These are phyloP conservation scores for Acanthurus tractus DNA, from an alignment of 2,797 vertebrate species.

Conservation along the genomic window DNA sequence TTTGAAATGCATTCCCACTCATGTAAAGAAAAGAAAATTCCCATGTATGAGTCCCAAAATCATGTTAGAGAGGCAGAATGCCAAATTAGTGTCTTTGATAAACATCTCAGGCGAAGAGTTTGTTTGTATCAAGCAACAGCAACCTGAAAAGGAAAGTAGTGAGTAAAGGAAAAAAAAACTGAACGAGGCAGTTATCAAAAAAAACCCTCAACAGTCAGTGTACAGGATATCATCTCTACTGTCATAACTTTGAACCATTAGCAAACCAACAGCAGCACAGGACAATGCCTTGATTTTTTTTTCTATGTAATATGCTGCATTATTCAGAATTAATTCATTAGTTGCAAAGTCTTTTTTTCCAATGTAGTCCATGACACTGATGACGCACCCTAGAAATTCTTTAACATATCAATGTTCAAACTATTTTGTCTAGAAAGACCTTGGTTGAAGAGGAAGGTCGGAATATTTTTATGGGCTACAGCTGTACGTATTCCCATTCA, in stretches of 20 bases:
- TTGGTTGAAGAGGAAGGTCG: slow-evolving; percentile 47
- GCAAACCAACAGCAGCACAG: slow-evolving; percentile 68
- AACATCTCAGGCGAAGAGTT: slow-evolving; percentile 49
- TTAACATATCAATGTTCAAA: slow-evolving; percentile 55
- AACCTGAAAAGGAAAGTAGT: slow-evolving; percentile 57
- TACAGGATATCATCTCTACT: slow-evolving; percentile 58
- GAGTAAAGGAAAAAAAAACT: slow-evolving; percentile 45
- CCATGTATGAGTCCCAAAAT: slow-evolving; percentile 48
- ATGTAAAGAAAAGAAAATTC: slow-evolving; percentile 43
- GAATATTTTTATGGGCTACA: slow-evolving; percentile 44
- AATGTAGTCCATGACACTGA: slow-evolving; percentile 67
- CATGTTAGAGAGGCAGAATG: slow-evolving; percentile 56
- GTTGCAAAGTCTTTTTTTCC: slow-evolving; percentile 62
- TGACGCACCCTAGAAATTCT: slow-evolving; percentile 51
- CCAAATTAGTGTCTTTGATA: slow-evolving; percentile 55
- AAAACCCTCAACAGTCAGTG: slow-evolving; percentile 63
- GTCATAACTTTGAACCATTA: slow-evolving; percentile 58
- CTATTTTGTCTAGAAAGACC: slow-evolving; percentile 53
- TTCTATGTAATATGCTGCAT: slow-evolving; percentile 50
- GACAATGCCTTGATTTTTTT: slow-evolving; percentile 49
- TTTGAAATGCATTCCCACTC: slow-evolving; percentile 61
- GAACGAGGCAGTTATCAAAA: slow-evolving; percentile 54
- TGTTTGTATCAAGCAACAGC: slow-evolving; percentile 54
- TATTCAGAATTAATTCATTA: slow-evolving; percentile 67
- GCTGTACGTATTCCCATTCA: slow-evolving; percentile 72